A percentile compares a stretch with the other conserved stretches of the same genome.
phyloP scores from a whole-genome alignment of 1,140 invertebrate genomes.

The Babylonia areolata region DNA sequence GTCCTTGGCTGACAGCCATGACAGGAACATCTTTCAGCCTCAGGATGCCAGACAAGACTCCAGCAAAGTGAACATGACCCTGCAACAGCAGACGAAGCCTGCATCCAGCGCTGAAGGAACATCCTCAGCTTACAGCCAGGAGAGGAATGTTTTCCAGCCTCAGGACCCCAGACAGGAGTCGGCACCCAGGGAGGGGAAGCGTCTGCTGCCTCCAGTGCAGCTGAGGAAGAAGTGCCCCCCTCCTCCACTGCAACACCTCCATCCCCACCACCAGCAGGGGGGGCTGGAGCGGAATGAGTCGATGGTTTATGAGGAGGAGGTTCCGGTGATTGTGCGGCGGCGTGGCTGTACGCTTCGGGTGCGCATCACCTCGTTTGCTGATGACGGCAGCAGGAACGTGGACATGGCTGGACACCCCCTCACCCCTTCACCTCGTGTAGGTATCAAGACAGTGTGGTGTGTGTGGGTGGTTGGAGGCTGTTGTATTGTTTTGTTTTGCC shows the following conservation, averaged over 20 bases:
- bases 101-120: neutral
- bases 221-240: neutral
- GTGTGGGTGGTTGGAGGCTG: neutral
- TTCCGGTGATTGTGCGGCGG: slow-evolving; percentile 76
- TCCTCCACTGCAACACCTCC: neutral
- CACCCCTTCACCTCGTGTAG: neutral
- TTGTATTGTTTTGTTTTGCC: neutral
- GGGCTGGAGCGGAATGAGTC: slow-evolving; percentile 57
- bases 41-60: neutral
- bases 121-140: neutral
- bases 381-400: slow-evolving; percentile 41
- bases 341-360: slow-evolving; percentile 75
- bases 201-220: neutral
- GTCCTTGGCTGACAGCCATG: no score
- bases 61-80: no score
- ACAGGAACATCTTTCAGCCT: no score
- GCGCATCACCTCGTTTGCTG: slow-evolving; percentile 68
- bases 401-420: neutral
- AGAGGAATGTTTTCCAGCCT: neutral
- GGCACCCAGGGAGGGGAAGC: neutral
- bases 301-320: slow-evolving; percentile 75
- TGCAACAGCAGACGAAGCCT: neutral
- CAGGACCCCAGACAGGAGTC: neutral
- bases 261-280: neutral
- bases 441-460: neutral